Base-by-base conservation (phyloP, 1,140 invertebrate genomes). In the Drosophila cardini region DNA sequence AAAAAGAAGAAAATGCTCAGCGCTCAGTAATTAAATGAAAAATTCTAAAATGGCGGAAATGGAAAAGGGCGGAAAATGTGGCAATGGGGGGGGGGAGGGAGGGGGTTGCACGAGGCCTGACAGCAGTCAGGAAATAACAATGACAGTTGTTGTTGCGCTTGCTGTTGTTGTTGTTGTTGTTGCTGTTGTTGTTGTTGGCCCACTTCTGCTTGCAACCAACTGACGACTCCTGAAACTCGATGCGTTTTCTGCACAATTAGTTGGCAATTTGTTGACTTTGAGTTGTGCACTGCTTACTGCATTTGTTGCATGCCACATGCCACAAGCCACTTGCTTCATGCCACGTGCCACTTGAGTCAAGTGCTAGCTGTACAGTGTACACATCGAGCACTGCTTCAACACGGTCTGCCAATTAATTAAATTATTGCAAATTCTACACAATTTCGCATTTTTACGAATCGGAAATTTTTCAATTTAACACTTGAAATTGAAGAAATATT, bases 371-470 rank as follows among this genome's bases (percentile, higher is more conserved):
- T 15, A 32, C 11, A 16, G 21, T n/a, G n/a, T n/a, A n/a, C n/a
- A n/a, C 52, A 69, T 57, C 18, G 40, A 89, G 80, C 57, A 74
- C 32, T 21, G 42, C 79, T 90, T 65, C 63, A 83, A 80, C 87
- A 83, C 86, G 77, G 74, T 67, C 77, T 80, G 77, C 63, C 79
- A 86, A 90, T 90, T 90, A 87, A 90, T 90, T 76, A 74, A 90
- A 76, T 71, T 50, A 82, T 76, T 71, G 69, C 72, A 76, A 62
- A 73, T 68, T 63, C 48, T 45, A 53, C 60, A 76, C 34, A 67
- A 46, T 78, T 77, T 48, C 57, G 57, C 57, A 48, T 57, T 48
- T 60, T 48, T 13, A 8, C n/a, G 18, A 40, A 2, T 36, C 16
- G 7, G 32, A 15, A 30, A 46, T n/a, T 21, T 21, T 1, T 15